Conservation (phyloP, 2,797 vertebrate genomes). For the Loriculus beryllinus region DNA sequence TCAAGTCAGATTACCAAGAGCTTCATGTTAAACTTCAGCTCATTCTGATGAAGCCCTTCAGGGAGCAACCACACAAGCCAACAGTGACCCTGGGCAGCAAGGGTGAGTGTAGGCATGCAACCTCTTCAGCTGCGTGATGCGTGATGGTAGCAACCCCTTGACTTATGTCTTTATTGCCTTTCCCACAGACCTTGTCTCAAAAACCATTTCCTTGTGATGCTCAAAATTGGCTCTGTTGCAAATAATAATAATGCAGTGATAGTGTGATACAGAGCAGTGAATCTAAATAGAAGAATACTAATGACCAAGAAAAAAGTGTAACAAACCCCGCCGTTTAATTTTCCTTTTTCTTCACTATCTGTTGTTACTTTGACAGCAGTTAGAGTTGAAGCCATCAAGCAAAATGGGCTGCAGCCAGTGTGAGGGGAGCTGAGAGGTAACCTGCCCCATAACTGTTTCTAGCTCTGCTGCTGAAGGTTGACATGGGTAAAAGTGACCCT, state of each 20-base stretch:
- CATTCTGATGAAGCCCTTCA: not conserved
- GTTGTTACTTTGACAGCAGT: not conserved
- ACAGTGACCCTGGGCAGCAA: fast-evolving
- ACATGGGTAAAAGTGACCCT: not conserved
- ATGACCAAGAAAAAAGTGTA: not conserved
- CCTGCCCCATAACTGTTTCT: not conserved
- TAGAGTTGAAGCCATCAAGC: not conserved
- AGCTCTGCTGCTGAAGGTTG: not conserved
- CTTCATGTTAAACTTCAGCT: not conserved
- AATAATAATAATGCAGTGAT: not conserved
- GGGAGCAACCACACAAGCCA: not conserved
- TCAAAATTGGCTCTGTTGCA: not conserved
- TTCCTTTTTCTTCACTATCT: not conserved
- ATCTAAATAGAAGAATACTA: not conserved
- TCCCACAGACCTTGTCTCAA: not conserved
- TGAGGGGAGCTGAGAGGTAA: not conserved
- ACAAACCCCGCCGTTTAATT: not conserved
- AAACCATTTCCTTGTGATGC: fast-evolving
- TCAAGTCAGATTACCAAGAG: not conserved
- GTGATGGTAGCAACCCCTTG: not conserved
- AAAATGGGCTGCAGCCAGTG: not conserved
- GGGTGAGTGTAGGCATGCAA: not conserved
- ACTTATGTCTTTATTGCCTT: not conserved
- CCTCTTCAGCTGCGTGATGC: not conserved
- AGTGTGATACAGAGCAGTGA: not conserved